Conservation (phyloP, 2,888 invertebrate genomes). For the Agrochola litura region DNA sequence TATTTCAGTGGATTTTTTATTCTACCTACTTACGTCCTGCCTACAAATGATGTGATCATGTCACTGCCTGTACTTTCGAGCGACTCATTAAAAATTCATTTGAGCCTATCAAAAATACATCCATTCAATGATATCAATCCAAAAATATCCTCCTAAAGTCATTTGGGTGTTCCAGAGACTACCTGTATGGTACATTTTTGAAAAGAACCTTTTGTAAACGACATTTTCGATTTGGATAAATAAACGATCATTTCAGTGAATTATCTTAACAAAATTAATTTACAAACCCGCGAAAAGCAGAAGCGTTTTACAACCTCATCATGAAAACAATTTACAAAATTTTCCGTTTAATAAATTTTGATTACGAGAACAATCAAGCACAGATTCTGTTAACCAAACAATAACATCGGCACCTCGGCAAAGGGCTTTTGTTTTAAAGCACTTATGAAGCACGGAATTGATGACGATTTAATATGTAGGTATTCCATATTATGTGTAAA, state of each 20-base stretch:
- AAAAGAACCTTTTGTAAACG: neutral
- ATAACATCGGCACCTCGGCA: conserved; percentile 6
- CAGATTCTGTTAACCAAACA: conserved; percentile 15
- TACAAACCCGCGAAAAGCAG: neutral
- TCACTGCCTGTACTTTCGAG: neutral
- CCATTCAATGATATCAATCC: neutral
- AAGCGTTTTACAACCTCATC: conserved; percentile 9
- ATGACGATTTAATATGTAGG: conserved; percentile 29
- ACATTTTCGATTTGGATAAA: neutral
- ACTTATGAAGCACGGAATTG: conserved; percentile 32
- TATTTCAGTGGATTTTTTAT: neutral
- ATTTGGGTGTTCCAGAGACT: neutral
- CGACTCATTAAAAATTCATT: conserved; percentile 14
- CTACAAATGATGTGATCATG: neutral
- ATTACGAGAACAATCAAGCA: conserved; percentile 31
- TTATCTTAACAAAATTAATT: neutral
- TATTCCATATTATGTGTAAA: conserved; percentile 18
- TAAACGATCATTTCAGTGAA: neutral
- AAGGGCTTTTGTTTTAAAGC: conserved; percentile 24
- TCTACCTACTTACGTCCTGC: neutral
- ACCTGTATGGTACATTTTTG: neutral
- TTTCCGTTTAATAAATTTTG: conserved; percentile 30
- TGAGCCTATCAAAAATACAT: conserved; percentile 29
- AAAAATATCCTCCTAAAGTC: neutral
- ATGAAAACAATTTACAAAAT: conserved; percentile 37